A percentile compares a stretch with the other conserved stretches of the same genome.
phyloP scores from a whole-genome alignment of 2,888 invertebrate genomes.

The Ecdyonurus torrentis region DNA sequence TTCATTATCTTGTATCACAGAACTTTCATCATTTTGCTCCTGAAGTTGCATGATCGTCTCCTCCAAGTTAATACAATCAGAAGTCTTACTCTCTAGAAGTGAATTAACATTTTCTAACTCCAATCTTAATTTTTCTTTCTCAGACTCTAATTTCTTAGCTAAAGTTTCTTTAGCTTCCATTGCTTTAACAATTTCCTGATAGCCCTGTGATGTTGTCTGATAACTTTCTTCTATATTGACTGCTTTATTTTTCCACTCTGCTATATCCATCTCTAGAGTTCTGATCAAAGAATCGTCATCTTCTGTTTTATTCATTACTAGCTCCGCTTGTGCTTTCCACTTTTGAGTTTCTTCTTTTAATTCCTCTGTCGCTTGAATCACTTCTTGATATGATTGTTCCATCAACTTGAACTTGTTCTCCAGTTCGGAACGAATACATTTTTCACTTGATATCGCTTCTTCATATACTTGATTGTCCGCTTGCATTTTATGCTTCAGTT shows the following conservation, averaged over 20 bases:
- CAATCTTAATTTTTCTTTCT: slow-evolving; percentile 2
- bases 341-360: not conserved
- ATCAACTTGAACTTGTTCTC: not conserved
- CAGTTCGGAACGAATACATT: not conserved
- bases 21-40: not conserved
- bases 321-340: not conserved
- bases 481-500: not conserved
- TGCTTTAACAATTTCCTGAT: not conserved
- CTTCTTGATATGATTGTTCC: not conserved
- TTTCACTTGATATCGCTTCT: not conserved
- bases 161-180: not conserved
- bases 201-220: not conserved
- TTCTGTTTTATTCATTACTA: not conserved
- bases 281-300: not conserved
- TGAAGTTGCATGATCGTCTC: not conserved
- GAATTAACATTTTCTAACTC: not conserved
- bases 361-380: not conserved
- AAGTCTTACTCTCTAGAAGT: not conserved
- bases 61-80: not conserved
- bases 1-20: not conserved
- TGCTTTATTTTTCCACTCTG: not conserved
- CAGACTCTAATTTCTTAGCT: not conserved
- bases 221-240: not conserved
- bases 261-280: not conserved
- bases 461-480: not conserved